These are phyloP conservation scores for Psammodynastes pulverulentus DNA, from an alignment of 2,113 vertebrate genomes.

Conservation along the genomic window DNA sequence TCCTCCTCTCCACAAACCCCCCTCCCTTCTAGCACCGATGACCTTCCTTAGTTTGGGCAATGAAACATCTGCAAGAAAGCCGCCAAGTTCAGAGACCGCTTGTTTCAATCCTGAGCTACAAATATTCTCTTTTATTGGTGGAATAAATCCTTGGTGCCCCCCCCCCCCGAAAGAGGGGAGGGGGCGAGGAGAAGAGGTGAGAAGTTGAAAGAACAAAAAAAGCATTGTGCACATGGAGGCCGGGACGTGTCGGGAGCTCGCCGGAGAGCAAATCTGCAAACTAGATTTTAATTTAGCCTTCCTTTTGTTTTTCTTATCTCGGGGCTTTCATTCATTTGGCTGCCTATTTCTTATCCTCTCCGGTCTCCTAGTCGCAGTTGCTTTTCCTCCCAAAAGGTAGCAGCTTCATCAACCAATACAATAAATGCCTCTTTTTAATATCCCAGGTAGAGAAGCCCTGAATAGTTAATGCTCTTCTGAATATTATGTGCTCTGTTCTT, in stretches of 20 bases:
- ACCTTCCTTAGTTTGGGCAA: neutral
- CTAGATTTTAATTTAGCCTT: neutral
- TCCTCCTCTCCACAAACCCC: neutral
- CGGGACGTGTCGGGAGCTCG: neutral
- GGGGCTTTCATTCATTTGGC: neutral
- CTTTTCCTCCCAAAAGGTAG: neutral
- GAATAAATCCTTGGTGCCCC: neutral
- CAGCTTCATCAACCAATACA: conserved; percentile 12
- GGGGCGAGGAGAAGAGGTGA: no score
- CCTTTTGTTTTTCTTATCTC: neutral
- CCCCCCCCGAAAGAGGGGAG: no score
- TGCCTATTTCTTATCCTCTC: neutral
- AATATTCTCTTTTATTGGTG: neutral
- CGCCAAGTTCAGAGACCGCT: neutral
- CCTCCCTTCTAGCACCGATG: neutral
- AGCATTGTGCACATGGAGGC: accelerated
- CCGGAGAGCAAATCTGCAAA: neutral
- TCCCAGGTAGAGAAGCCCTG: conserved; percentile 50
- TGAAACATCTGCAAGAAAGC: neutral
- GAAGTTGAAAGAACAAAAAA: neutral
- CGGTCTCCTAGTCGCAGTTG: neutral
- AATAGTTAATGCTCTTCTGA: conserved; percentile 60
- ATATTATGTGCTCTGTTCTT: conserved; percentile 59
- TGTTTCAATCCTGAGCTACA: neutral
- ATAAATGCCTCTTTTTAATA: conserved; percentile 47